Evolutionary conservation across 2,797 vertebrate species (phyloP), one percentile per base, ranked within the genome.

Genomic region (Lutjanus argentimaculatus): DNA sequence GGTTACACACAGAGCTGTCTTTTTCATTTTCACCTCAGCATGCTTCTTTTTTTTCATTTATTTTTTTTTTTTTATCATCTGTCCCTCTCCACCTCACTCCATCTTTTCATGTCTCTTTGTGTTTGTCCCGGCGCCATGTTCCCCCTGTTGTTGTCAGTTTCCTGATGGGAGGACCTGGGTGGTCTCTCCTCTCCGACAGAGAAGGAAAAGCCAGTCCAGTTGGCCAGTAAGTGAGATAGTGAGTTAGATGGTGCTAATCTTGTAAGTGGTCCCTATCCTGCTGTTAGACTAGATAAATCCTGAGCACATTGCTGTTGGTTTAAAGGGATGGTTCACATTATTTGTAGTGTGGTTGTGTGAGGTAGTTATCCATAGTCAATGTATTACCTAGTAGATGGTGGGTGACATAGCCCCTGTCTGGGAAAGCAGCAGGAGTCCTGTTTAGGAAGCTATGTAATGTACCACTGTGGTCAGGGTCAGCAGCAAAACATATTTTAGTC

Each of bases 101-200:
- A 76, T 19, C 19, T 64, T 72, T 45, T 84, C 75, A 72, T 49
- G 4, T 86, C 25, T 88, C 49, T 79, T 45, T 83, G 67, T 84
- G 59, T 86, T 73, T 77, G 59, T 83, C 59, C 62, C 56, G 63
- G 55, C 85, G 30, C 75, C 83, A 58, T 30, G 13, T 30, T 59
- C 74, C 40, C 51, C 45, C 49, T 66, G 66, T 70, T 62, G 57
- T 80, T 82, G 79, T 91, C 96, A 97, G 97, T 97, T 98, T 93
- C 95, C 96, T 66, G 96, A 98, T 82, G 97, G 97, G 93, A 96
- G 96, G 92, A 96, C 97, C 94, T 97, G 96, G 97, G 97, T 98
- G 95, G 97, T 97, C 89, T 97, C 97, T 89, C 96, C 97, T 91
- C 85, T 94, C 82, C 95, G 91, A 86, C 95, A 91, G 93, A 96